Evolutionary conservation across 2,113 vertebrate species (phyloP).

Genomic region (Anolis carolinensis): DNA sequence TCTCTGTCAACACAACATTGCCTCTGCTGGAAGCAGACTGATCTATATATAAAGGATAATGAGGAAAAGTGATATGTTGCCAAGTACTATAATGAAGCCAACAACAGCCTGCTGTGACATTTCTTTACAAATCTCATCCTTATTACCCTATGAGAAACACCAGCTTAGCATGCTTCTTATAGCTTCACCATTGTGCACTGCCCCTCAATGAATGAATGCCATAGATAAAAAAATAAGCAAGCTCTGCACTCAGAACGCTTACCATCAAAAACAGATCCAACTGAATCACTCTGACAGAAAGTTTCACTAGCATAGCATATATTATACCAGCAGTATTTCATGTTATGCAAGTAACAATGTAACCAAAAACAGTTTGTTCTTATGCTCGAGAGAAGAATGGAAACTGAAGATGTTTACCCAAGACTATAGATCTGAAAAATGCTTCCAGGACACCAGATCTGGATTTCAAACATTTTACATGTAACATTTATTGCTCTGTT

Average conservation of each 20-base stretch:
- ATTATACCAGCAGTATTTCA: too few relatives aligned
- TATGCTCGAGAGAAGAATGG: too few relatives aligned
- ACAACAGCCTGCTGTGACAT: background rate
- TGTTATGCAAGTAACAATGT: too few relatives aligned
- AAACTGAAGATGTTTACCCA: too few relatives aligned
- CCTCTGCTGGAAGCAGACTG: background rate
- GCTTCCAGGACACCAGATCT: too few relatives aligned
- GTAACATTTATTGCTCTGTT: too few relatives aligned
- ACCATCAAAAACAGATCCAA: background rate
- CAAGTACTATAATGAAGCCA: background rate
- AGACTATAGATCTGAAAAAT: too few relatives aligned
- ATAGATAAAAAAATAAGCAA: background rate
- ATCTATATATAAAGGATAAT: background rate
- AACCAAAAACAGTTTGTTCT: too few relatives aligned
- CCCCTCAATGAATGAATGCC: background rate
- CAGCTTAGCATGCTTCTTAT: background rate
- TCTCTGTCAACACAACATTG: background rate
- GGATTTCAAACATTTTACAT: too few relatives aligned
- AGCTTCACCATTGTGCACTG: background rate
- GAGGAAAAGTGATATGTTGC: background rate
- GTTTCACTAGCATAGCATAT: too few relatives aligned
- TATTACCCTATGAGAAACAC: background rate
- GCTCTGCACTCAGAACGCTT: background rate
- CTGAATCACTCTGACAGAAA: too few relatives aligned
- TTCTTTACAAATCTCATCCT: background rate